phyloP scores from a whole-genome alignment of 1,140 invertebrate species.

The Bilobella aurantiaca region DNA sequence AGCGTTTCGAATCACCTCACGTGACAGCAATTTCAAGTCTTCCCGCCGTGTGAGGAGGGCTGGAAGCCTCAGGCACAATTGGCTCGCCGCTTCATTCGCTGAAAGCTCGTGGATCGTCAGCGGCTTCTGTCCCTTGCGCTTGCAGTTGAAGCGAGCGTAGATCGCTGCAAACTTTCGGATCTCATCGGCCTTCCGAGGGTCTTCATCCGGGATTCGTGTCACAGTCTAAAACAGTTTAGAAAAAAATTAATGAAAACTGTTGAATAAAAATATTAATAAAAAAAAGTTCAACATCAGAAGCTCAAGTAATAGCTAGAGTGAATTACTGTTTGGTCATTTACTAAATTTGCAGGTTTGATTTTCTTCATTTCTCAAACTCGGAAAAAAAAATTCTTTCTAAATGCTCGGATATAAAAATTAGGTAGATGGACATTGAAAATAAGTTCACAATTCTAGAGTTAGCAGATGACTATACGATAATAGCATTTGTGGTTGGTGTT shows the following conservation, averaged over 20 bases:
- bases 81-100: constrained; percentile 94
- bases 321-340: too few relatives aligned
- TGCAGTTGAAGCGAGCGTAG: constrained; percentile 92
- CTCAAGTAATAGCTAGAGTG: too few relatives aligned
- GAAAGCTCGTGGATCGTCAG: constrained; percentile 90
- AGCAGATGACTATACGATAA: too few relatives aligned
- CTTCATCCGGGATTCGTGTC: constrained; percentile 76
- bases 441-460: too few relatives aligned
- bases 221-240: constrained; percentile 58
- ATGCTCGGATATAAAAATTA: too few relatives aligned
- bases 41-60: constrained; percentile 81
- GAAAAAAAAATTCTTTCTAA: too few relatives aligned
- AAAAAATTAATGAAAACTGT: constrained; percentile 2
- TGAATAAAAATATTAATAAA: neutral
- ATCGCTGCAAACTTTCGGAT: constrained; percentile 92
- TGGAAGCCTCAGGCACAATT: constrained; percentile 81
- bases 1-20: constrained; percentile 85
- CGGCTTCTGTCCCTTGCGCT: constrained; percentile 88
- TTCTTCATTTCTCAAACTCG: neutral
- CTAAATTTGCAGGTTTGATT: neutral
- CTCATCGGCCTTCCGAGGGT: constrained; percentile 80
- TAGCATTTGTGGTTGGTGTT: too few relatives aligned
- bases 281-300: neutral
- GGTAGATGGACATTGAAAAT: too few relatives aligned
- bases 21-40: constrained; percentile 85